Percentiles rank a stretch among this genome's conserved stretches.
Conservation (phyloP, 2,113 vertebrate species). For the Haemorhous mexicanus region DNA sequence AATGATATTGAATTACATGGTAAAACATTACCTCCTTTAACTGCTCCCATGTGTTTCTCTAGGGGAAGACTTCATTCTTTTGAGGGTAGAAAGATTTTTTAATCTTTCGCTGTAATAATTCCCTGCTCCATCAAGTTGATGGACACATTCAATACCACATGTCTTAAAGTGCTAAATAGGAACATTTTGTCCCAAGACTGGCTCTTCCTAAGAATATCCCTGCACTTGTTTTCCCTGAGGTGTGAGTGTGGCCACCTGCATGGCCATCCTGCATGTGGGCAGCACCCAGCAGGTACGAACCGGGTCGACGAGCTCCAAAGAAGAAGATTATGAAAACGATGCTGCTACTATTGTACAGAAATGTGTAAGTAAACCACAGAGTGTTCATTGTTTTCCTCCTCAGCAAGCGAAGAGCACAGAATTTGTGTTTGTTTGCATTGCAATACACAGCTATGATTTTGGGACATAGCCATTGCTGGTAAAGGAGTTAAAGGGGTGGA, state of each 20-base stretch:
- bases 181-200: not conserved
- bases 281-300: slow-evolving; percentile 91
- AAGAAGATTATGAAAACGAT: slow-evolving; percentile 98
- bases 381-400: not conserved
- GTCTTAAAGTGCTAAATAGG: not conserved
- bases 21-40: not conserved
- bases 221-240: slow-evolving; percentile 66
- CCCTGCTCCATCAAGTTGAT: not conserved
- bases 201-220: not conserved
- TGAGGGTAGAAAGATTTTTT: not conserved
- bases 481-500: not conserved
- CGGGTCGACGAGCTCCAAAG: slow-evolving; percentile 90
- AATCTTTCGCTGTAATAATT: not conserved
- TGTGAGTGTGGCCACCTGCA: slow-evolving; percentile 96
- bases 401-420: fast-evolving
- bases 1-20: not conserved
- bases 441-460: not conserved
- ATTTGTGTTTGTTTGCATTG: not conserved
- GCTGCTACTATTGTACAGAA: slow-evolving; percentile 98
- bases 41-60: not conserved
- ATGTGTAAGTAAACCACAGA: slow-evolving; percentile 82
- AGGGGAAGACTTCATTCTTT: not conserved
- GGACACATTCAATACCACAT: fast-evolving
- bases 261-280: slow-evolving; percentile 97
- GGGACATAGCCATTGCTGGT: not conserved